Percentiles rank a stretch among this genome's conserved stretches.
Conservation (phyloP, 2,113 vertebrate genomes). For the Girardinichthys multiradiatus region DNA sequence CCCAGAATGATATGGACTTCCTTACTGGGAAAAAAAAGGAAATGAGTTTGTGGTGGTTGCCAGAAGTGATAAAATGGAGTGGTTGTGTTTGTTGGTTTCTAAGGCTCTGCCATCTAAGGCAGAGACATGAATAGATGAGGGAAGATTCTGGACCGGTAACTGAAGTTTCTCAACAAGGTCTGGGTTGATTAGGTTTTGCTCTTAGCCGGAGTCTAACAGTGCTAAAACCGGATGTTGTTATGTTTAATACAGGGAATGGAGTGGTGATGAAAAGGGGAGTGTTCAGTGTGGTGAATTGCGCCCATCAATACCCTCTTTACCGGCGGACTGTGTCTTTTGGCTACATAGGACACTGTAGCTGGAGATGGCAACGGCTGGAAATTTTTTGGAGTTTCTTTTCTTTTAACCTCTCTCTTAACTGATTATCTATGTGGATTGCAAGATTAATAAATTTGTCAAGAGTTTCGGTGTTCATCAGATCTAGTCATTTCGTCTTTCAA, state of each 20-base stretch:
- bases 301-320: background rate
- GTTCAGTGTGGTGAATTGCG: no score
- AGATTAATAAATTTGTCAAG: no score
- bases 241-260: background rate
- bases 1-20: background rate
- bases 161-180: background rate
- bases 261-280: background rate
- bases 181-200: background rate
- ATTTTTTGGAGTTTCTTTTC: no score
- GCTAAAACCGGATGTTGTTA: no score
- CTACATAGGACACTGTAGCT: background rate
- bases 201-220: background rate
- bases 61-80: background rate
- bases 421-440: no score
- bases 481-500: no score
- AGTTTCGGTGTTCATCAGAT: no score
- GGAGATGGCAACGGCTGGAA: background rate
- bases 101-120: background rate
- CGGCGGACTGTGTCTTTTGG: background rate
- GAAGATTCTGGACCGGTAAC: background rate
- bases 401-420: no score
- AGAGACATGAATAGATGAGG: background rate
- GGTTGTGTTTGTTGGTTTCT: background rate
- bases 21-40: background rate
- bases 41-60: background rate